Base-by-base conservation (phyloP, 2,888 invertebrate genomes). In the Napeogenes sylphis region DNA sequence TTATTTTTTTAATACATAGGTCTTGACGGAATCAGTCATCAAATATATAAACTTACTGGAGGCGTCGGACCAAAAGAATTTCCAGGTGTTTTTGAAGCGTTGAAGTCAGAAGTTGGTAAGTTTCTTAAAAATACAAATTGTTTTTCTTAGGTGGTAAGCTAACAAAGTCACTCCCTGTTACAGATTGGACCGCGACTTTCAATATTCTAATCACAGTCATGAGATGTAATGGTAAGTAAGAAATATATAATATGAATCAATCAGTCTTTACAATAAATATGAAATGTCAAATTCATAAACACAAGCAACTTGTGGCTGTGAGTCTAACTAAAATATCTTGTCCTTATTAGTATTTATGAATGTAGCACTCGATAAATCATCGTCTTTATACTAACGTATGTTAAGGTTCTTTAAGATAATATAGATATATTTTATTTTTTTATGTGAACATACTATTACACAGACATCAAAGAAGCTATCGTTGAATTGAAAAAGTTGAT, bases 61-160 rank as follows among this genome's bases (percentile, higher is more conserved):
- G 82, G 79, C 0, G 45, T 70, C 0, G 84, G 83, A 0, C 68
- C 81, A 0, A 13, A 67, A 0, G 83, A 82, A 33, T 82, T 84
- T 59, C 75, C 79, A 0, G 67, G 66, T 0, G 71, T 82, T 0
- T 69, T 79, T 30, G 65, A 71, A 13, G 74, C 71, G 0, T 61
- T 85, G 21, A 63, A 73, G 1, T 71, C 71, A 3, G 86, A 86
- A 75, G 74, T 81, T 6, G 82, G 84, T 84, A 60, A 73, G 77
- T 21, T 21, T 21, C 21, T 21, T 21, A 21, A 21, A 21, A 21
- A 21, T 21, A 21, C 21, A 21, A 21, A 21, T 21, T 21, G 21
- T 21, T 21, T 21, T 21, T 21, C 21, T 21, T 21, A 21, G 21
- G 1, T 21, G 21, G 21, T 21, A 21, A 21, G 21, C 21, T 21